Percentiles rank a stretch among this genome's conserved stretches.
Conservation (phyloP, 2,113 vertebrate genomes). For the Dipodomys stephensi region DNA sequence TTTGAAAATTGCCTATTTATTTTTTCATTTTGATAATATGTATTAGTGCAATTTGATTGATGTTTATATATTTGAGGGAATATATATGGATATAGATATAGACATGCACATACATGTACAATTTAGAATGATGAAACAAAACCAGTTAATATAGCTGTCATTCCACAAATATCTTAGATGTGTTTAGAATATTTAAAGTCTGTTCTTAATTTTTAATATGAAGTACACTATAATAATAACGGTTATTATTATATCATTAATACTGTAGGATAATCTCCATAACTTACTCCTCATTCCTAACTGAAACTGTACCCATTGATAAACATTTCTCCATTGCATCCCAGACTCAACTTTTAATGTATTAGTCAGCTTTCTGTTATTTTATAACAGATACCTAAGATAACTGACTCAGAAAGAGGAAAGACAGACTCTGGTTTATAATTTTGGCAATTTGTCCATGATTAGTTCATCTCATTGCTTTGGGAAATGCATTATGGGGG, state of each 20-base stretch:
- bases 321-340: neutral
- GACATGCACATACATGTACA: neutral
- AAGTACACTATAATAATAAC: neutral
- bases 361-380: neutral
- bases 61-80: neutral
- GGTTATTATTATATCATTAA: too few species aligned
- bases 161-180: neutral
- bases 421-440: neutral
- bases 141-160: neutral
- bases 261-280: too few species aligned
- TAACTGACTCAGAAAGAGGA: neutral
- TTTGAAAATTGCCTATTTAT: neutral
- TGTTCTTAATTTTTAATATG: neutral
- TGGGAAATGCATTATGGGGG: neutral
- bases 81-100: neutral
- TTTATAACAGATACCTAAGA: neutral
- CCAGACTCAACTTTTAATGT: neutral
- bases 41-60: neutral
- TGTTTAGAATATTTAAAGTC: neutral
- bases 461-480: neutral
- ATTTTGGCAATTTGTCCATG: too few species aligned
- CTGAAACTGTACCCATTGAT: neutral
- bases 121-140: neutral
- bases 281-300: neutral
- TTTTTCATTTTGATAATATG: neutral